phyloP scores from a whole-genome alignment of 2,797 vertebrate species.

The Leucoraja ocellata region DNA sequence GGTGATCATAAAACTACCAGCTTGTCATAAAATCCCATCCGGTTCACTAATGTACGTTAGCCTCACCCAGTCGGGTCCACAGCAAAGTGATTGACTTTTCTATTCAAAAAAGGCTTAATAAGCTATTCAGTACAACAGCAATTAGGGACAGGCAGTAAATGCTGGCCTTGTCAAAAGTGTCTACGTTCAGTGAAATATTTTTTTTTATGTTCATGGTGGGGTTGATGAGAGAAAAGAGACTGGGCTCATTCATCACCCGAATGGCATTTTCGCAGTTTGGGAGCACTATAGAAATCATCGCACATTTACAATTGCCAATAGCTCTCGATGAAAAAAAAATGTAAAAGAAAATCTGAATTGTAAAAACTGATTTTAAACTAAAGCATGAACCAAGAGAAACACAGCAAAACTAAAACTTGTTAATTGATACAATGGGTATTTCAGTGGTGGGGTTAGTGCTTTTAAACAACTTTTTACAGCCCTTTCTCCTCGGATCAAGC shows the following conservation, averaged over 20 bases:
- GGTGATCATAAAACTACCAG: too few relatives aligned
- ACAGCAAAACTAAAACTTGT: neutral
- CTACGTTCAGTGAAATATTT: too few relatives aligned
- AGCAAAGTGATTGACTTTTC: too few relatives aligned
- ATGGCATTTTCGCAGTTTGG: neutral
- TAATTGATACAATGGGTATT: neutral
- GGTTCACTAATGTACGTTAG: too few relatives aligned
- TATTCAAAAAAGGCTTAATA: too few relatives aligned
- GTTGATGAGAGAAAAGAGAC: neutral
- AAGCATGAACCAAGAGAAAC: neutral
- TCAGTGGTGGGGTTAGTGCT: neutral
- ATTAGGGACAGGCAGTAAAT: too few relatives aligned
- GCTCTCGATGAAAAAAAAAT: neutral
- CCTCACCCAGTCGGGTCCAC: too few relatives aligned
- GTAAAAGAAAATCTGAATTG: neutral
- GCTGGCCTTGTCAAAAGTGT: too few relatives aligned
- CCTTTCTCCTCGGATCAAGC: conserved; percentile 10
- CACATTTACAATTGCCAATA: too few relatives aligned
- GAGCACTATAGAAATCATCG: neutral
- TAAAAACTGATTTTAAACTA: neutral
- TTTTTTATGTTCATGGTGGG: neutral
- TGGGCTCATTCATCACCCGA: neutral
- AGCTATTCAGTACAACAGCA: too few relatives aligned
- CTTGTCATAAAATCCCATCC: too few relatives aligned
- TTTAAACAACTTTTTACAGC: conserved; percentile 27